phyloP scores from a whole-genome alignment of 2,888 invertebrate species.

The Dromius quadrimaculatus region DNA sequence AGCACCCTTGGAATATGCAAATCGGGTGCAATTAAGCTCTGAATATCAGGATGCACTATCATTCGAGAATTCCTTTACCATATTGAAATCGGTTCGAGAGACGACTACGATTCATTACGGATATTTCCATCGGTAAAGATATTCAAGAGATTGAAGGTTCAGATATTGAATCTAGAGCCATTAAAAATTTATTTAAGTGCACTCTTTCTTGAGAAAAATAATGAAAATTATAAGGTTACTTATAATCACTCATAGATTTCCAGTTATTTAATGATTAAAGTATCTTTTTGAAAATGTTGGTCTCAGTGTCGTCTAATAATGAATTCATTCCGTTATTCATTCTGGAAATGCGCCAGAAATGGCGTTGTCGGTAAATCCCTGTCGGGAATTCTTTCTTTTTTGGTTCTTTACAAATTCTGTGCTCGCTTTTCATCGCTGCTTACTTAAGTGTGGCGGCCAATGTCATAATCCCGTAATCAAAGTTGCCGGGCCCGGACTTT shows the following conservation, averaged over 20 bases:
- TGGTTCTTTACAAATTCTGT: conserved; percentile 33
- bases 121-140: conserved; percentile 6
- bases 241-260: too few species aligned
- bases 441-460: conserved; percentile 21
- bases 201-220: too few species aligned
- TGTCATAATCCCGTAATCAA: conserved; percentile 43
- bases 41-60: conserved; percentile 32
- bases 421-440: conserved; percentile 35
- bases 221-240: too few species aligned
- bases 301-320: conserved; percentile 34
- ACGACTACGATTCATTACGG: conserved; percentile 12
- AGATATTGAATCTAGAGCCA: too few species aligned
- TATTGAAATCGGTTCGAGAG: conserved; percentile 32
- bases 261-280: too few species aligned
- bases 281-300: too few species aligned
- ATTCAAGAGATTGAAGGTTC: too few species aligned
- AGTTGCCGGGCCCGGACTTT: conserved; percentile 14
- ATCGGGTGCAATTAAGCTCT: conserved; percentile 34
- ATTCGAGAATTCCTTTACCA: conserved; percentile 28
- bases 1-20: conserved; percentile 38
- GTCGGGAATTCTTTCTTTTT: conserved; percentile 28
- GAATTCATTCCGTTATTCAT: conserved; percentile 32
- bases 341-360: conserved; percentile 29
- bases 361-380: conserved; percentile 29
- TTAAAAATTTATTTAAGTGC: too few species aligned